Conservation (phyloP, 53 echinoderm and acorn worm species). For the Paracentrotus lividus region DNA sequence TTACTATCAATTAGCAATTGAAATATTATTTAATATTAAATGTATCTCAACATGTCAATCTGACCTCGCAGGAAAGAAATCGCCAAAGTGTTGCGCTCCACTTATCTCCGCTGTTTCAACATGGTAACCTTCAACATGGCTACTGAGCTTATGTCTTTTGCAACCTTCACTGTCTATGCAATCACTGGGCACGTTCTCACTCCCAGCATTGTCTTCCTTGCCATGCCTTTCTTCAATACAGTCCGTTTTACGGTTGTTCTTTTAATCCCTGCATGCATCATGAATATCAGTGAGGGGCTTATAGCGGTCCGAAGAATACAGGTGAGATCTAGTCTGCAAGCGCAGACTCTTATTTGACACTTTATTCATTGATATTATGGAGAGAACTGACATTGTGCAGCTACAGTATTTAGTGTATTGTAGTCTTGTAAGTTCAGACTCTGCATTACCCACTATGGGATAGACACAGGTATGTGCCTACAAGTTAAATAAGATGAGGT, state of each 20-base stretch:
- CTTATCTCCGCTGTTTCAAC: conserved; percentile 83
- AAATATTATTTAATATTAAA: background rate
- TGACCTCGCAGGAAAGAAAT: conserved; percentile 79
- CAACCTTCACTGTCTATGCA: conserved; percentile 84
- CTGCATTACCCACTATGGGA: no score
- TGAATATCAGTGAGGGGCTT: conserved; percentile 81
- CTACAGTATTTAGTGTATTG: no score
- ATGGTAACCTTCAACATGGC: conserved; percentile 80
- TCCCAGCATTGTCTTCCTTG: conserved; percentile 81
- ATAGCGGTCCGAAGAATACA: conserved; percentile 86
- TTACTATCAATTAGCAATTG: no score
- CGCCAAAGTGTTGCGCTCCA: conserved; percentile 70
- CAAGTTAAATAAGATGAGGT: no score
- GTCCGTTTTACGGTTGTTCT: conserved; percentile 78
- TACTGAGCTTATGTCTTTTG: conserved; percentile 73
- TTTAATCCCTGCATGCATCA: conserved; percentile 82
- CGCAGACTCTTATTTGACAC: no score
- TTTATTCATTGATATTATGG: no score
- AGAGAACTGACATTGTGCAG: no score
- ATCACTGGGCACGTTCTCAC: conserved; percentile 79
- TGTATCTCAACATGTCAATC: no score
- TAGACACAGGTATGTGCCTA: no score
- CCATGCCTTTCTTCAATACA: conserved; percentile 85
- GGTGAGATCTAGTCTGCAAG: no score
- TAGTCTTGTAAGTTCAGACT: no score